Conservation (phyloP, 92 coral and sea anemone genomes). For the Diadumene lineata region DNA sequence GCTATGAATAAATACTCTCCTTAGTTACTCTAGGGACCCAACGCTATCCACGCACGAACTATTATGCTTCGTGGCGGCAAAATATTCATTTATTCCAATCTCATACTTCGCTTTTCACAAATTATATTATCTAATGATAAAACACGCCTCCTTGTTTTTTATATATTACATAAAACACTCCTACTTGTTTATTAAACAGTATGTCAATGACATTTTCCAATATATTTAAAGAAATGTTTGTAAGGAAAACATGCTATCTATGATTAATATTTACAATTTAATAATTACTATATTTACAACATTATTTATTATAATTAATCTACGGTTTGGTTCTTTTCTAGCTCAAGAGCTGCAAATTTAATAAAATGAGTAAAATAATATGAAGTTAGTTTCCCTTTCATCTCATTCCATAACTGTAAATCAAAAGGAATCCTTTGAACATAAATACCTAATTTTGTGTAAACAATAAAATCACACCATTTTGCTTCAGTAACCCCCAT, state of each 20-base stretch:
- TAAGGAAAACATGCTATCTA: not conserved
- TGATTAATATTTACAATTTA: not conserved
- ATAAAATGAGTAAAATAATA: slow-evolving; percentile 41
- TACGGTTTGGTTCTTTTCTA: not conserved
- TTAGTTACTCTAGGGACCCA: too few relatives aligned
- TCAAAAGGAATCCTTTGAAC: slow-evolving; percentile 60
- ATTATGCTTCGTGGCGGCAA: too few relatives aligned
- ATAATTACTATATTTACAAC: too few relatives aligned
- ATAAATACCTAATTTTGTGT: slow-evolving; percentile 61
- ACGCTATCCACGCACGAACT: too few relatives aligned
- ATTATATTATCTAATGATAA: too few relatives aligned
- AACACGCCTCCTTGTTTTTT: too few relatives aligned
- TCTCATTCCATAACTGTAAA: slow-evolving; percentile 35
- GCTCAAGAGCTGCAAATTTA: slow-evolving; percentile 26
- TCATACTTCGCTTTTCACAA: too few relatives aligned
- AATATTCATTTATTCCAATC: too few relatives aligned
- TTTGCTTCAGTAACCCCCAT: slow-evolving; percentile 56
- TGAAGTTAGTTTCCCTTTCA: slow-evolving; percentile 18
- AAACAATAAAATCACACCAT: slow-evolving; percentile 76
- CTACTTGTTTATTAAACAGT: too few relatives aligned
- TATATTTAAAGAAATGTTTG: not conserved
- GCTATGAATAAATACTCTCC: too few relatives aligned
- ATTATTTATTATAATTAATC: not conserved
- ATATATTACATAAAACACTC: too few relatives aligned
- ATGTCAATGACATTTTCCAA: too few relatives aligned